A percentile compares a stretch with the other conserved stretches of the same genome.
These are phyloP conservation scores for Hermaeophaga mercurialis DNA, from an alignment of 2,888 invertebrate species.

Conservation along the genomic window DNA sequence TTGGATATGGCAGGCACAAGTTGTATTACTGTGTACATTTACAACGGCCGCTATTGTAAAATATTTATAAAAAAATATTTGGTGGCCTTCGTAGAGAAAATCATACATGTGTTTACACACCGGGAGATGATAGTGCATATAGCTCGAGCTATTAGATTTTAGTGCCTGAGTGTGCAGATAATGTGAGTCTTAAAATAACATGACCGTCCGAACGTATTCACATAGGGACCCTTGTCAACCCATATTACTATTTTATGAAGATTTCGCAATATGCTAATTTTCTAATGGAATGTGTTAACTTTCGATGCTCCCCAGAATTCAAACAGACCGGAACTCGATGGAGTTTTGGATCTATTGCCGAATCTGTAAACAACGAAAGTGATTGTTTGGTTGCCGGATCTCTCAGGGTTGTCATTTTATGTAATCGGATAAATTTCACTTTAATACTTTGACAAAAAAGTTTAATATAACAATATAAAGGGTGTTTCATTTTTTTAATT, in stretches of 20 bases:
- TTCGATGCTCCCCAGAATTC: conserved; percentile 9
- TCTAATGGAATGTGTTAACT: conserved; percentile 28
- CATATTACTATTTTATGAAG: conserved; percentile 25
- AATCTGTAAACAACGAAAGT: neutral
- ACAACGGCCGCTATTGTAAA: too few species aligned
- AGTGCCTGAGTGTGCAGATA: conserved; percentile 26
- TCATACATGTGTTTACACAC: conserved; percentile 10
- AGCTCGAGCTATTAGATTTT: conserved; percentile 21
- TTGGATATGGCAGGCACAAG: too few species aligned
- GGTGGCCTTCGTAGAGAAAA: neutral
- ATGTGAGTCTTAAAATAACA: conserved; percentile 25
- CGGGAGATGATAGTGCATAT: conserved; percentile 17
- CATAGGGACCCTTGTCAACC: conserved; percentile 21
- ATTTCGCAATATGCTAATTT: conserved; percentile 26
- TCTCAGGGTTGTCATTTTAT: too few species aligned
- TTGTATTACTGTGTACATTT: too few species aligned
- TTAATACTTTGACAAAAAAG: too few species aligned
- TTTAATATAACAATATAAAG: too few species aligned
- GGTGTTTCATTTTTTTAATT: too few species aligned
- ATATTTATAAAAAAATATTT: too few species aligned
- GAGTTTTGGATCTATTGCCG: neutral
- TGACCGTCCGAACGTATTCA: conserved; percentile 2
- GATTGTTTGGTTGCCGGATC: too few species aligned
- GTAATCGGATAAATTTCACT: too few species aligned
- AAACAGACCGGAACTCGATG: neutral